Base-by-base conservation (phyloP, 1,140 invertebrate species). In the Lepidostoma basale region DNA sequence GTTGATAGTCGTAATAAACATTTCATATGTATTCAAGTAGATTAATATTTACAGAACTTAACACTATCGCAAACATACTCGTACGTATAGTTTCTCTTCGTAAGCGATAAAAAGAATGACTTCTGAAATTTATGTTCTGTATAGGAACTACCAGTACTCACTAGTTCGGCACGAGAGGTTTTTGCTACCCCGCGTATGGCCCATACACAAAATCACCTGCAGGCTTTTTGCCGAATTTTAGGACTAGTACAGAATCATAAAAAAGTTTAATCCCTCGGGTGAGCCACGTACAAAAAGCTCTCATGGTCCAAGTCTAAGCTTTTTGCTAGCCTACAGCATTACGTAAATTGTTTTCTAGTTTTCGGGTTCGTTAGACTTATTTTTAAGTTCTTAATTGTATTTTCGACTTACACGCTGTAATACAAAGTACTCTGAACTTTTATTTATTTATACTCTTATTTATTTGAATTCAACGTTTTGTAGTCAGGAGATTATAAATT, bases 191-290 rank as follows among this genome's bases (percentile, higher is more conserved):
- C 52, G 20, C 26, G 52, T 56, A 56, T 56, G 30, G 52, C 16
- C n/a, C 16, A 22, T 36, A 16, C 28, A 16, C 28, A 6, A 56
- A 56, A 56, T 56, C 52, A 56, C 52, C 52, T 56, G 52, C 52
- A 56, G 52, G 30, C 28, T 56, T 33, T 56, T 33, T 20, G 14
- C 52, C 30, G 52, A 56, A 33, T 56, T 56, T 56, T 56, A 56
- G 52, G 52, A 56, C 52, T 22, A 22, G 44, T 18, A 47, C 26
- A 30, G 26, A 56, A 56, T 56, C 52, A 39, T 56, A 56, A 56
- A 56, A 56, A 56, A 56, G 28, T 56, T 56, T 56, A 56, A 56
- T 56, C 52, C 52, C 52, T 12, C 30, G 52, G 52, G 52, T 22
- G 18, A 56, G 36, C 52, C 52, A 18, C 52, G 30, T 22, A 36